Evolutionary conservation across 2,797 vertebrate species (phyloP), one percentile per base, ranked within the genome.

Genomic region (Pogonophryne albipinna): DNA sequence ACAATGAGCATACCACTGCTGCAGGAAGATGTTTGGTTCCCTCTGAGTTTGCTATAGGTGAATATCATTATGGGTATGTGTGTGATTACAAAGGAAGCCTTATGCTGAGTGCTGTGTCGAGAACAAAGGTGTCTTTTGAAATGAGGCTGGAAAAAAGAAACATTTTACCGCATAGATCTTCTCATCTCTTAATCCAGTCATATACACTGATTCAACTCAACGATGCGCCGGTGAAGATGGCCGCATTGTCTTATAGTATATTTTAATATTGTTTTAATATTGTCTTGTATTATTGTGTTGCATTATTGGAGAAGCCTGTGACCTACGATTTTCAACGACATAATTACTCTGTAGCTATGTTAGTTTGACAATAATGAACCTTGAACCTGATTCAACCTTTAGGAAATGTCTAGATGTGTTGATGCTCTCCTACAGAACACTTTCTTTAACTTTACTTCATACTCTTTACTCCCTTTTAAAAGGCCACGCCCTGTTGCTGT

Each of bases 401-500:
- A 63, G 16, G 59, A 63, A 52, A n/a, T 2, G 11, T 57, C 11
- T 3, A 4, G 12, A 53, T 27, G 1, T 75, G 63, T 82, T 64
- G 19, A 57, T 66, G 19, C 19, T 51, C 57, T 51, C 51, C 12
- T 49, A 23, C 38, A 66, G 42, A 72, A 67, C 53, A 53, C 38
- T 57, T 53, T 56, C 3, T 6, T 15, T 17, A 58, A 53, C 70
- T 69, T 71, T 52, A 50, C 23, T 59, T 71, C 46, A 66, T 27
- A 49, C 44, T 79, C 23, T 52, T 80, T 44, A 75, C 23, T 62
- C 46, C 6, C 17, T 76, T 64, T 76, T 64, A 47, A 66, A 80
- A 79, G 68, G 89, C 82, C 64, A 84, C 77, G 72, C 74, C 52
- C 14, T 42, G 34, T 64, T 44, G 49, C 68, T 66, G 51, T 47